Percentiles rank a stretch among this genome's conserved stretches.
Conservation (phyloP, 2,797 vertebrate species). For the Pitangus sulphuratus region DNA sequence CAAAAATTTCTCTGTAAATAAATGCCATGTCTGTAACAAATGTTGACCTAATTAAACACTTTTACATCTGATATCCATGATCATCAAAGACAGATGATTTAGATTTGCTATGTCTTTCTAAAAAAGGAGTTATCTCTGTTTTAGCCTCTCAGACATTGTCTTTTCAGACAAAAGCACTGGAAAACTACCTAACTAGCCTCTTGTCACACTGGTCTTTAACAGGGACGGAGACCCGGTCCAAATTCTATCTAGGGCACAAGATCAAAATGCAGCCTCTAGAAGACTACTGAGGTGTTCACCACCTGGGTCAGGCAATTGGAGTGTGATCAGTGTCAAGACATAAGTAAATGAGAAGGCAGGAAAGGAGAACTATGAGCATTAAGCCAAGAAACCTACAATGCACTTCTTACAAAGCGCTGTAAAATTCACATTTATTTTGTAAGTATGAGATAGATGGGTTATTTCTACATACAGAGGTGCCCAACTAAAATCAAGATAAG, state of each 20-base stretch:
- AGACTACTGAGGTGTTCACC: background rate
- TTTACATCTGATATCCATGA: background rate
- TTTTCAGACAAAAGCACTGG: background rate
- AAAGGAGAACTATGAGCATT: background rate
- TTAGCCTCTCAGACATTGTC: background rate
- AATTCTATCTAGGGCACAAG: background rate
- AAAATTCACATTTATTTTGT: conserved; percentile 78
- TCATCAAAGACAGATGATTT: background rate
- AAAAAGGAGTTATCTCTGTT: background rate
- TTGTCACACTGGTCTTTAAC: background rate
- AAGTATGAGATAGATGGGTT: conserved; percentile 74
- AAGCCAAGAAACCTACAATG: conserved; percentile 47
- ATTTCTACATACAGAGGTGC: conserved; percentile 78
- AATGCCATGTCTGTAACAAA: background rate
- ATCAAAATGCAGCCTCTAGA: background rate
- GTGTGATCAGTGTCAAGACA: background rate
- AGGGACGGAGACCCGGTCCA: background rate
- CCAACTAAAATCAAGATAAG: conserved; percentile 80
- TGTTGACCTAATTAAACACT: background rate
- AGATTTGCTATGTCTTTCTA: background rate
- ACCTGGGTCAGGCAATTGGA: background rate
- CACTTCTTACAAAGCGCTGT: conserved; percentile 53
- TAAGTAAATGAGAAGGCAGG: conserved; percentile 9
- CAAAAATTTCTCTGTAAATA: background rate
- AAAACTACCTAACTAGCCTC: background rate